A percentile compares a stretch with the other conserved stretches of the same genome.
phyloP scores from a whole-genome alignment of 1,140 invertebrate genomes.

The Drosophila sp. region DNA sequence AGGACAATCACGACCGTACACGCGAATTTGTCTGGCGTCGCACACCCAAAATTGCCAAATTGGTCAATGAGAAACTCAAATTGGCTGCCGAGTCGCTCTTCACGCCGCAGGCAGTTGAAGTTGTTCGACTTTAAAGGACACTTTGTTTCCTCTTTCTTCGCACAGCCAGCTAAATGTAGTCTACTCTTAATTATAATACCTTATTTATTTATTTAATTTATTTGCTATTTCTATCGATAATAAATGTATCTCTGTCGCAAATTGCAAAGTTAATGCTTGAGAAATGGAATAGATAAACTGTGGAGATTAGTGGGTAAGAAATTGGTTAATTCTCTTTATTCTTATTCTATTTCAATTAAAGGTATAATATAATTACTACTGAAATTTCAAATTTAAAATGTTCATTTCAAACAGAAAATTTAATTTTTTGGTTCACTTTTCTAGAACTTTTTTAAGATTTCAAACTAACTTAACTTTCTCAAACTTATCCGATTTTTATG shows the following conservation, averaged over 20 bases:
- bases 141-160: conserved; percentile 7
- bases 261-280: neutral
- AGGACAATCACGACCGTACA: conserved; percentile 92
- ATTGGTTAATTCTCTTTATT: too few species aligned
- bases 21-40: conserved; percentile 92
- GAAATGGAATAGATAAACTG: neutral
- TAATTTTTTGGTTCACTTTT: too few species aligned
- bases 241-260: conserved; percentile 48
- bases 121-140: conserved; percentile 65
- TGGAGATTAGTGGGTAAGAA: too few species aligned
- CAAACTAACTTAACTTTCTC: too few species aligned
- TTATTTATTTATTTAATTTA: conserved; percentile 80
- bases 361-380: too few species aligned
- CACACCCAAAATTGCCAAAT: conserved; percentile 91
- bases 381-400: too few species aligned
- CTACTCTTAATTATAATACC: conserved; percentile 61
- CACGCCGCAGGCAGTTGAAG: conserved; percentile 83
- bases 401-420: too few species aligned
- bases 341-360: too few species aligned
- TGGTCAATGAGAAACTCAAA: conserved; percentile 92
- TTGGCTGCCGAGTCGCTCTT: conserved; percentile 91
- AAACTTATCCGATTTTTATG: too few species aligned
- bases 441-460: too few species aligned
- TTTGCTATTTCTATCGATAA: conserved; percentile 60
- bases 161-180: conserved; percentile 54